These are phyloP conservation scores for Microcebus lehilahytsara DNA, from an alignment of 2,113 vertebrate species.

Conservation along the genomic window DNA sequence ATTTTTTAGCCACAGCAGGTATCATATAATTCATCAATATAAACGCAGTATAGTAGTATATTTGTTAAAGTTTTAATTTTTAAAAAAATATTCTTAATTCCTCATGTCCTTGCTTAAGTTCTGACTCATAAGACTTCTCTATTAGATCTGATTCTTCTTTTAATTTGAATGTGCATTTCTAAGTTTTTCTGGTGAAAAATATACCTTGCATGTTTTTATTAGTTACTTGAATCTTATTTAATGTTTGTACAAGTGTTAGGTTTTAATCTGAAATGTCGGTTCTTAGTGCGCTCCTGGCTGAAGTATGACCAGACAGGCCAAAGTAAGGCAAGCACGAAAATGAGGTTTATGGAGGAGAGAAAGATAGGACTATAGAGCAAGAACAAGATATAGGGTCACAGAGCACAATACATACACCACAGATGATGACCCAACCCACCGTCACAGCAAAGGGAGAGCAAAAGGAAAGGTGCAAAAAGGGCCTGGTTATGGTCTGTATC, in stretches of 20 bases:
- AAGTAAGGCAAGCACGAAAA: too few species aligned
- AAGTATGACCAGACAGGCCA: too few species aligned
- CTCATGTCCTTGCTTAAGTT: slow-evolving; percentile 1
- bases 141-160: neutral
- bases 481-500: too few species aligned
- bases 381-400: too few species aligned
- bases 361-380: too few species aligned
- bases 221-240: slow-evolving; percentile 42
- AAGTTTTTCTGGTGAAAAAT: slow-evolving; percentile 28
- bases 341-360: too few species aligned
- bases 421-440: too few species aligned
- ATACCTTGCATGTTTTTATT: slow-evolving; percentile 64
- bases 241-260: neutral
- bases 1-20: slow-evolving; percentile 21
- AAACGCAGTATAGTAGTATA: slow-evolving; percentile 34
- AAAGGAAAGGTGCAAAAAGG: too few species aligned
- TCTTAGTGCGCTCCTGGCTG: too few species aligned
- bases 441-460: too few species aligned
- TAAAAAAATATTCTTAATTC: slow-evolving; percentile 58
- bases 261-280: too few species aligned
- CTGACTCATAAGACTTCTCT: slow-evolving; percentile 15
- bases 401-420: too few species aligned
- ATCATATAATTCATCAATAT: slow-evolving; percentile 59
- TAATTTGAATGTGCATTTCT: neutral
- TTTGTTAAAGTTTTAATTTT: slow-evolving; percentile 71